These are phyloP conservation scores for Scarus forsteni DNA, from an alignment of 2,797 vertebrate genomes.

Conservation along the genomic window DNA sequence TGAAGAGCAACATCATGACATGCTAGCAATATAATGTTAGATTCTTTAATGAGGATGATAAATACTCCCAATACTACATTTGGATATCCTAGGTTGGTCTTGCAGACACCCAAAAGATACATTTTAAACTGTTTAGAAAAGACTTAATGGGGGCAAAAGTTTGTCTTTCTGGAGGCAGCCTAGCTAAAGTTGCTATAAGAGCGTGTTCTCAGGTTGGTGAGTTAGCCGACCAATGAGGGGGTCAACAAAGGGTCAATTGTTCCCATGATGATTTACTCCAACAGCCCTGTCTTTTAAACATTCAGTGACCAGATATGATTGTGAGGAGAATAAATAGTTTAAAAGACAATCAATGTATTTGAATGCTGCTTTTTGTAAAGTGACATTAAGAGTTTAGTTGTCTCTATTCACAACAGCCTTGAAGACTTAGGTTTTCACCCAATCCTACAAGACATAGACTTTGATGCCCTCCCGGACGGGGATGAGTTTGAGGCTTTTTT, in stretches of 20 bases:
- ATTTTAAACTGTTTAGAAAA: too few species aligned
- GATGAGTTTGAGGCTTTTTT: constrained; percentile 89
- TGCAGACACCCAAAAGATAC: too few species aligned
- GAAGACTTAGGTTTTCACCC: constrained; percentile 93
- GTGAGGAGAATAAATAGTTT: constrained; percentile 90
- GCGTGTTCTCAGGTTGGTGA: too few species aligned
- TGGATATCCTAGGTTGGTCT: too few species aligned
- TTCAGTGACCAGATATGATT: constrained; percentile 72
- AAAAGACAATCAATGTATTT: constrained; percentile 91
- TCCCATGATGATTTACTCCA: constrained; percentile 86
- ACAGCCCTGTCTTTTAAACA: constrained; percentile 95
- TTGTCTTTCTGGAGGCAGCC: too few species aligned
- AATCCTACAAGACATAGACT: constrained; percentile 94
- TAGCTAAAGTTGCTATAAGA: too few species aligned
- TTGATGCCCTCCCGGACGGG: constrained; percentile 91
- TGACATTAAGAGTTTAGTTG: constrained; percentile 96
- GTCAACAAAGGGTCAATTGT: constrained; percentile 48
- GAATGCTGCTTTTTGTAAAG: constrained; percentile 95
- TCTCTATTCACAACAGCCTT: constrained; percentile 96
- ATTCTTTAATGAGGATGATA: too few species aligned
- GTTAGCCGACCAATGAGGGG: too few species aligned
- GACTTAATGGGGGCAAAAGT: too few species aligned
- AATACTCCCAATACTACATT: too few species aligned
- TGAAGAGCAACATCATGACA: too few species aligned
- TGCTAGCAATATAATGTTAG: too few species aligned